Conservation (phyloP, 2,888 invertebrate genomes). For the Tachina fera region DNA sequence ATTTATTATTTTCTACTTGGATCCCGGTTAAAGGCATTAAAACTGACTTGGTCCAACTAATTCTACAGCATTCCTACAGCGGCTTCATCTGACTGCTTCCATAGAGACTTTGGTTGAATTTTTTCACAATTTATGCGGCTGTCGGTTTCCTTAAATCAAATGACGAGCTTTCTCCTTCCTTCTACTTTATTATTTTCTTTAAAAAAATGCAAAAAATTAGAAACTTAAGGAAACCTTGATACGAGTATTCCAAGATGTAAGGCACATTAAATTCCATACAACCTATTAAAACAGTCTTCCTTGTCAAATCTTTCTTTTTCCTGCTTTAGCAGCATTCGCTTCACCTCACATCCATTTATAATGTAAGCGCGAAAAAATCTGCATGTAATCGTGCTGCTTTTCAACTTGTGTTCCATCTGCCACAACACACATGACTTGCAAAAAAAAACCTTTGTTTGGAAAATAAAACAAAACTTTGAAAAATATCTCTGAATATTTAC, state of each 20-base stretch:
- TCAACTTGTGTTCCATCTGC: conserved; percentile 28
- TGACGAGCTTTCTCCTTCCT: no score
- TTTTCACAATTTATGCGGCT: no score
- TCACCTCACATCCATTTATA: not conserved
- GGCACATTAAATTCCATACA: not conserved
- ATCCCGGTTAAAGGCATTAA: no score
- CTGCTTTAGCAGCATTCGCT: not conserved
- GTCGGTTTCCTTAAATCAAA: no score
- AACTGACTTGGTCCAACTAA: no score
- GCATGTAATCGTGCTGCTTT: conserved; percentile 23
- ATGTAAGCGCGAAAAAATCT: conserved; percentile 4
- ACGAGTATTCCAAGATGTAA: not conserved
- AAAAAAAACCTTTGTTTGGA: not conserved
- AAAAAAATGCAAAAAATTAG: no score
- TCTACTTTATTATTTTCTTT: no score
- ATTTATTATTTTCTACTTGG: no score
- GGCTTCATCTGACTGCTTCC: no score
- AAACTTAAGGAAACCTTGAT: no score
- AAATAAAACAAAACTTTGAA: not conserved
- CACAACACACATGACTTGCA: conserved; percentile 8
- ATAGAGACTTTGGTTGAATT: no score
- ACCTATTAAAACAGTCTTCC: not conserved
- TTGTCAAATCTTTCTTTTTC: not conserved
- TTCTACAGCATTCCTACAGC: no score
- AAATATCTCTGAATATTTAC: conserved; percentile 33